Conservation (phyloP, 2,113 vertebrate species). For the Polypterus senegalus region DNA sequence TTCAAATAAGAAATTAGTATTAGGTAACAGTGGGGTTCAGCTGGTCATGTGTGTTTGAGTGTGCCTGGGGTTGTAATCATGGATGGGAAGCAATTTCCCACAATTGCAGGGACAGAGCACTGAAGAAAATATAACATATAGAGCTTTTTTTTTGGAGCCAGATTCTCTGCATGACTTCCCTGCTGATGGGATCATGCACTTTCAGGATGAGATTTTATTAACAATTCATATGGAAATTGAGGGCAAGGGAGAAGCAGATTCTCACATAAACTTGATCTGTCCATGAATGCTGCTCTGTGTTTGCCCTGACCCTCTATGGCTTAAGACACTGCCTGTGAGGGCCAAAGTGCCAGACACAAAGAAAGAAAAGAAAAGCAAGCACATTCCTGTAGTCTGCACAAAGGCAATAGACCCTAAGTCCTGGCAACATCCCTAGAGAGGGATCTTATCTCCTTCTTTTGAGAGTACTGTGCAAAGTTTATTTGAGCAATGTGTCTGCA, state of each 20-base stretch:
- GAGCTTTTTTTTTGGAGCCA: slow-evolving; percentile 55
- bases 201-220: slow-evolving; percentile 77
- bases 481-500: slow-evolving; percentile 28
- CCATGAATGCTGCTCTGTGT: slow-evolving; percentile 92
- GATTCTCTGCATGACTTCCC: slow-evolving; percentile 69
- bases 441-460: slow-evolving; percentile 53
- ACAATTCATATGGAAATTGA: slow-evolving; percentile 97
- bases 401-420: slow-evolving; percentile 50
- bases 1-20: too few species aligned
- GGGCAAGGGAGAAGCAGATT: slow-evolving; percentile 83
- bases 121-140: slow-evolving; percentile 42
- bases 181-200: slow-evolving; percentile 70
- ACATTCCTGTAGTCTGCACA: slow-evolving; percentile 67
- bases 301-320: slow-evolving; percentile 77
- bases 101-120: slow-evolving; percentile 43
- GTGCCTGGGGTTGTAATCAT: slow-evolving; percentile 12
- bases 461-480: slow-evolving; percentile 46
- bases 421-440: slow-evolving; percentile 47
- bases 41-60: slow-evolving; percentile 20
- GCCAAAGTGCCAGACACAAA: slow-evolving; percentile 66
- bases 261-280: slow-evolving; percentile 97
- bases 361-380: slow-evolving; percentile 67
- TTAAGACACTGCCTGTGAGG: slow-evolving; percentile 69
- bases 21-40: slow-evolving; percentile 31
- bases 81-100: slow-evolving; percentile 54